Evolutionary conservation across 2,797 vertebrate species (phyloP).

Genomic region (Thunnus albacares): DNA sequence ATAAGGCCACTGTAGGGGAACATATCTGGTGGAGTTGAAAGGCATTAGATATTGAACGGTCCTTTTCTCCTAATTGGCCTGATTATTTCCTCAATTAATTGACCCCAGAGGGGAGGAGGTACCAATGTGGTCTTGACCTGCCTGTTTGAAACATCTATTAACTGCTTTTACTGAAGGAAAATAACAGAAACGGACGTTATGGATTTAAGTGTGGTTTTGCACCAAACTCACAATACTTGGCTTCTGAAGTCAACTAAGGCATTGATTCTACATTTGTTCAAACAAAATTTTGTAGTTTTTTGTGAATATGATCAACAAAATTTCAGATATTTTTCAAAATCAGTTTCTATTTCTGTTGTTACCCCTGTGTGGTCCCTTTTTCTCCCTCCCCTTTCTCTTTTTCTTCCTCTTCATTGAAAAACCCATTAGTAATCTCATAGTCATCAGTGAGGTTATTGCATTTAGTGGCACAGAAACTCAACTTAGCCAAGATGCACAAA

Average conservation of each 20-base stretch:
- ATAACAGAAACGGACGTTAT: slow-evolving; percentile 4
- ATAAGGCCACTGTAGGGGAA: background rate
- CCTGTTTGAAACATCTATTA: slow-evolving; percentile 19
- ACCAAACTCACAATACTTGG: background rate
- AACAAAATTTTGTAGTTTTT: background rate
- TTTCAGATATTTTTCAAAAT: background rate
- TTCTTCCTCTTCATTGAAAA: slow-evolving; percentile 19
- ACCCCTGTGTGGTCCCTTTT: background rate
- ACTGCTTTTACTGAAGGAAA: slow-evolving; percentile 22
- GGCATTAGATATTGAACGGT: slow-evolving; percentile 29
- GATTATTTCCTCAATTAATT: slow-evolving; percentile 28
- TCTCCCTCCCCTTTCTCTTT: background rate
- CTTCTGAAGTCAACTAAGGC: background rate
- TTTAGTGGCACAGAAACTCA: slow-evolving; percentile 25
- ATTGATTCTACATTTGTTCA: background rate
- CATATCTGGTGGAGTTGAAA: background rate
- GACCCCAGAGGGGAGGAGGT: slow-evolving; percentile 1
- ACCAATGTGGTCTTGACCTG: background rate
- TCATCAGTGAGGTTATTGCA: slow-evolving; percentile 18
- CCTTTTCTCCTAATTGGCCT: slow-evolving; percentile 5
- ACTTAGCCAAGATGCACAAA: slow-evolving; percentile 32
- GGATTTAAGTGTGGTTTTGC: background rate
- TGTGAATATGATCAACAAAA: background rate
- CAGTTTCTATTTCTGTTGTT: background rate
- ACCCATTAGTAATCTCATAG: slow-evolving; percentile 34